These are phyloP conservation scores for Actinostola sp. DNA, from an alignment of 92 coral and sea anemone species.

Conservation along the genomic window DNA sequence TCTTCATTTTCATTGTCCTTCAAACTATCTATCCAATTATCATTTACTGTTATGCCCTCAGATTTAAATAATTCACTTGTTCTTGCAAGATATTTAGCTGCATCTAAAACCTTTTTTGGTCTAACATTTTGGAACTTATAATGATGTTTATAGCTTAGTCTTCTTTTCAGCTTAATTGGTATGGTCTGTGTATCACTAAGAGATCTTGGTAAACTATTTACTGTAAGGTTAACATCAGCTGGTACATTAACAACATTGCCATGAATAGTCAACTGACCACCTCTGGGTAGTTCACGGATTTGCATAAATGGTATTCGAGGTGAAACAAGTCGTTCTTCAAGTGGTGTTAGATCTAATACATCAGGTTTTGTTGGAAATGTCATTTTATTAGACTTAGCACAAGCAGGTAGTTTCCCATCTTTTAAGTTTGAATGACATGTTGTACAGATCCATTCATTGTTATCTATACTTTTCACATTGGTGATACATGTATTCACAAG, in stretches of 20 bases:
- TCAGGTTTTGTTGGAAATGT: conserved; percentile 53
- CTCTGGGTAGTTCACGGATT: conserved; percentile 70
- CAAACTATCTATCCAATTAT: conserved; percentile 7
- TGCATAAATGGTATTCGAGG: conserved; percentile 73
- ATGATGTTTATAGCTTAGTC: conserved; percentile 67
- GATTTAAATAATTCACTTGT: conserved; percentile 62
- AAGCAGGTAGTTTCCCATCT: too few species aligned
- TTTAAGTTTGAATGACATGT: too few species aligned
- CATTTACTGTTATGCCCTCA: conserved; percentile 67
- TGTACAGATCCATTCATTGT: too few species aligned
- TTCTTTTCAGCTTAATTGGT: conserved; percentile 67
- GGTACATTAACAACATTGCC: conserved; percentile 75
- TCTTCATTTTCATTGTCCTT: conserved; percentile 23
- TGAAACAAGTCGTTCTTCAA: conserved; percentile 71
- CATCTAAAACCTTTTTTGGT: conserved; percentile 70
- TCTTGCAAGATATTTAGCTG: conserved; percentile 63
- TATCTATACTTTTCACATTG: too few species aligned
- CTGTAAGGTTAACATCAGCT: conserved; percentile 68
- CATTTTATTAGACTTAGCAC: too few species aligned
- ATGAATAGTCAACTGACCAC: conserved; percentile 61
- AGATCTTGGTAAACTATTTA: conserved; percentile 54
- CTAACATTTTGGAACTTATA: conserved; percentile 67
- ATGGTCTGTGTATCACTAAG: conserved; percentile 63
- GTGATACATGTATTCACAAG: too few species aligned
- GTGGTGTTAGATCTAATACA: conserved; percentile 54